Base-by-base conservation (phyloP, 1,140 invertebrate genomes). In the Elymnias hypermnestra region DNA sequence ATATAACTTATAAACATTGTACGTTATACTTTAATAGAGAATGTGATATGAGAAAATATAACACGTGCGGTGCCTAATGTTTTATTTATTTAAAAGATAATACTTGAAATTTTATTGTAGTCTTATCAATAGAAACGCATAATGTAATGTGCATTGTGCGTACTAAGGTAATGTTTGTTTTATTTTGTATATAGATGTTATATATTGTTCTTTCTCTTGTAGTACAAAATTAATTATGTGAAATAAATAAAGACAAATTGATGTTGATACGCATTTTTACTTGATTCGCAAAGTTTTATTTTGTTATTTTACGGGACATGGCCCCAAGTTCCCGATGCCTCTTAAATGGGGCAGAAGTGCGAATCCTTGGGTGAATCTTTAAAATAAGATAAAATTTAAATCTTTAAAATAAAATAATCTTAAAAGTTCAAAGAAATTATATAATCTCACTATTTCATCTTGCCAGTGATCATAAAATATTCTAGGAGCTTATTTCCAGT, bases 201-300 rank as follows among this genome's bases (percentile, higher is more conserved):
- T 29, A 63, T 65, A 65, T 53, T 63, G 56, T 72, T 64, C 66
- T 83, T 78, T 83, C 67, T 84, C 76, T 81, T 70, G 72, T 84
- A 83, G 81, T 81, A 83, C 74, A 82, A 83, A 83, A 66, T 75
- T 78, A 81, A 70, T 72, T 75, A 70, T 56, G 53, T 72, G 71
- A 79, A 70, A 44, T 74, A 65, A 84, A 84, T 84, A 84, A 84
- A 84, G 81, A 84, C 81, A 78, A 66, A 67, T 84, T 66, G 74
- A 84, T 84, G 81, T 82, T 84, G 50, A 2, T 22, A 6, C 21
- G 21, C 1, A 8, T 22, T 22, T 22, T 22, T 22, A 6, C 8
- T 22, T 1, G n/a, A n/a, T n/a, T n/a, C n/a, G n/a, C n/a, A n/a
- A n/a, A n/a, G n/a, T n/a, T n/a, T n/a, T n/a, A n/a, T n/a, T n/a